phyloP scores from a whole-genome alignment of 2,888 invertebrate species.

The Cheilosia variabilis region DNA sequence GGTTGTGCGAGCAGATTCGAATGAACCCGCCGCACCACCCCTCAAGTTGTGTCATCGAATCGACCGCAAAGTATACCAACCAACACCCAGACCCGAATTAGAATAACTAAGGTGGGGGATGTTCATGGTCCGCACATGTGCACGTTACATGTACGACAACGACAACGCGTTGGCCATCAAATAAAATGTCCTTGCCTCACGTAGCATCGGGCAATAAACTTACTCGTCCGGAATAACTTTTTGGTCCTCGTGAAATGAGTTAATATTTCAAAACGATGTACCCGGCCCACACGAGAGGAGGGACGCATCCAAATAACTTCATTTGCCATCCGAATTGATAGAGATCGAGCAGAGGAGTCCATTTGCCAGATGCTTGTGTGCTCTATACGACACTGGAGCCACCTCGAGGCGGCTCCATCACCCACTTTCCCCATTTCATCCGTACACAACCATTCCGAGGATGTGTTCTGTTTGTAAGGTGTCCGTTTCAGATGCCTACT shows the following conservation, averaged over 20 bases:
- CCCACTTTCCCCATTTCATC: constrained; percentile 17
- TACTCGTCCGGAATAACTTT: constrained; percentile 71
- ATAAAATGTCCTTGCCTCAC: constrained; percentile 65
- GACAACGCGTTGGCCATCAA: constrained; percentile 55
- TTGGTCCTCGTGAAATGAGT: constrained; percentile 69
- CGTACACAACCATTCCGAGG: constrained; percentile 29
- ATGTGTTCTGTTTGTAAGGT: constrained; percentile 40
- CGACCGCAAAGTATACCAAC: constrained; percentile 15
- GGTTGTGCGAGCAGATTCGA: neutral
- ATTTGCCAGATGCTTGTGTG: constrained; percentile 45
- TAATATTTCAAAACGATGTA: constrained; percentile 68
- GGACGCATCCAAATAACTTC: constrained; percentile 52
- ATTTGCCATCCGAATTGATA: constrained; percentile 47
- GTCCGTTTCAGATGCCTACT: constrained; percentile 67
- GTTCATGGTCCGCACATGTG: neutral
- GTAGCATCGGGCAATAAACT: constrained; percentile 68
- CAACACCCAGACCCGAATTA: constrained; percentile 10
- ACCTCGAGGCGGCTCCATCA: constrained; percentile 30
- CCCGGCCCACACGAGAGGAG: constrained; percentile 9
- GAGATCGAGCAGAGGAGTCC: constrained; percentile 17
- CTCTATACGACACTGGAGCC: constrained; percentile 14
- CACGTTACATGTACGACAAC: neutral
- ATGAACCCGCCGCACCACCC: neutral
- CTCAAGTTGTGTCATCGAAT: constrained; percentile 26
- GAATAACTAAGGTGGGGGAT: constrained; percentile 13